Percentiles rank a stretch among this genome's conserved stretches.
Conservation (phyloP, 2,797 vertebrate genomes). For the Rhinella marina region DNA sequence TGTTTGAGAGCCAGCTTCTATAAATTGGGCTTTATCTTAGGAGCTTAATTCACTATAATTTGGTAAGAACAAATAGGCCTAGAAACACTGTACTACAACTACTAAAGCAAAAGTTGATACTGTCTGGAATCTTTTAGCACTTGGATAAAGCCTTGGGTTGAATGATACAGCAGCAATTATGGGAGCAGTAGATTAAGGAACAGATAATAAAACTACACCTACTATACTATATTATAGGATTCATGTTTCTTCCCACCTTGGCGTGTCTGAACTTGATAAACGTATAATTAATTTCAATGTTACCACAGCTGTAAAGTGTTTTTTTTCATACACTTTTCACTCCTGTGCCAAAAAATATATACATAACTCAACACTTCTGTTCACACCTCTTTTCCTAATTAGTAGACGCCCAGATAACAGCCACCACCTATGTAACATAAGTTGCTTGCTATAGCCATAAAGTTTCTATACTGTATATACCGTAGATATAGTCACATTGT, state of each 20-base stretch:
- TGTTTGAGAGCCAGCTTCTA: too few relatives aligned
- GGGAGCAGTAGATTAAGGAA: neutral
- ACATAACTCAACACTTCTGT: neutral
- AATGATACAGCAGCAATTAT: constrained; percentile 1
- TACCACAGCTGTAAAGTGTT: neutral
- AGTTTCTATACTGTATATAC: neutral
- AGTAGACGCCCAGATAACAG: neutral
- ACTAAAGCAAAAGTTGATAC: neutral
- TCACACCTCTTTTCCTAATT: neutral
- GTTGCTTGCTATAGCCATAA: neutral
- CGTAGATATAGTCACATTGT: too few relatives aligned
- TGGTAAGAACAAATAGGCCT: neutral
- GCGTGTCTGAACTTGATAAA: neutral
- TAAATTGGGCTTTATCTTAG: too few relatives aligned
- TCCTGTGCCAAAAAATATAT: constrained; percentile 3
- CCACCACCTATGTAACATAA: constrained; percentile 4
- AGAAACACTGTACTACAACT: neutral
- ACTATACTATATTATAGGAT: neutral
- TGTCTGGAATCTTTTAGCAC: neutral
- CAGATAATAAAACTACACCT: neutral
- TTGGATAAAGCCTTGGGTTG: neutral
- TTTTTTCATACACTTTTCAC: neutral
- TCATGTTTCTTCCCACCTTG: neutral
- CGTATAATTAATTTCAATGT: neutral
- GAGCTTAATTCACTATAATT: neutral